Base-by-base conservation (phyloP, 2,113 vertebrate species). In the Rhynchomys soricoides region DNA sequence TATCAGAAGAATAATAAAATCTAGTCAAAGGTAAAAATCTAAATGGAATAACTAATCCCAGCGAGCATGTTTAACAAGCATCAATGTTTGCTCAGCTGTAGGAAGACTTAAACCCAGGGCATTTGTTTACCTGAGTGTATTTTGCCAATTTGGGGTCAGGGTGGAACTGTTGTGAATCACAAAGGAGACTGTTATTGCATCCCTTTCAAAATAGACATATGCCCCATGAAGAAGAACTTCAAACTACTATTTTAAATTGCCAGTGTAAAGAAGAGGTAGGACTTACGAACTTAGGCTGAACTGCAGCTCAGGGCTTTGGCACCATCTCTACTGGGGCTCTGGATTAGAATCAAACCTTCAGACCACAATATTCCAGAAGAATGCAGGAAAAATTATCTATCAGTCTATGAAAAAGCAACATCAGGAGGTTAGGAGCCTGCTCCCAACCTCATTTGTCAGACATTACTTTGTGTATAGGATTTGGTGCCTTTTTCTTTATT, bases 401-500 rank as follows among this genome's bases (percentile, higher is more conserved):
- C 4, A 52, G 21, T 79, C 45, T 74, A 43, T 77, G 19, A 92
- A 22, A 86, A 70, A 92, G 55, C 52, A 57, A 37, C 45, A 70
- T 66, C 55, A 73, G 52, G 75, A 92, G 66, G 59, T 97, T 59
- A 95, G 40, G 29, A 90, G 68, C 21, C 40, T 90, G 89, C n/a
- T 81, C 52, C 24, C 16, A 55, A 64, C 91, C 55, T 89, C 87
- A 95, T 95, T 96, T 81, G 92, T 94, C 96, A 75, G 75, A 86
- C 94, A 92, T 81, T 95, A 95, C 96, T 98, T 98, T 98, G 96
- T 98, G 98, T 98, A 96, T 96, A 97, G 95, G 95, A 98, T 98
- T 98, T 96, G 95, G 59, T 97, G 97, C 93, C 85, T 98, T 98
- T 98, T 96, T 98, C 97, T 98, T 97, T 98, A 98, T 98, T 98